phyloP scores from a whole-genome alignment of 2,797 vertebrate genomes.

The Bucorvus abyssinicus region DNA sequence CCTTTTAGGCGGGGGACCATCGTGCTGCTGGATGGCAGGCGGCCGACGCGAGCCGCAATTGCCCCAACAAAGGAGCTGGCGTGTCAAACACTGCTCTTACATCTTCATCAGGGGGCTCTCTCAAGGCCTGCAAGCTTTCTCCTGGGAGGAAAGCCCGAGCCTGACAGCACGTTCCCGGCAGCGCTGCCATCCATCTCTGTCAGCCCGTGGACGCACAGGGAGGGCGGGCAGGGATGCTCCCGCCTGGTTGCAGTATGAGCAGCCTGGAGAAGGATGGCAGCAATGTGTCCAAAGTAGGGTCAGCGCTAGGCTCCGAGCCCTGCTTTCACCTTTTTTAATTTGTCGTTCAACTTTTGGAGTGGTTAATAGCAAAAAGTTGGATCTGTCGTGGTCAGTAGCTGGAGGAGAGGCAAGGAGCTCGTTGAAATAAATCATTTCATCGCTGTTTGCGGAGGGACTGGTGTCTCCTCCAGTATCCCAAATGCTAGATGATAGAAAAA shows the following conservation, averaged over 20 bases:
- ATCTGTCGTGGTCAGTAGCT: fast-evolving
- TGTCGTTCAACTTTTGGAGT: neutral
- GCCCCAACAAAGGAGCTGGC: constrained; percentile 1
- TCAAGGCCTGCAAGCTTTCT: neutral
- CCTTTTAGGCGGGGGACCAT: fast-evolving
- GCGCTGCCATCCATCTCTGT: constrained; percentile 18
- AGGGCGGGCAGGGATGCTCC: neutral
- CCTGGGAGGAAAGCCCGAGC: neutral
- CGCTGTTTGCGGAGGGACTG: neutral
- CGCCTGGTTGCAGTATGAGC: fast-evolving
- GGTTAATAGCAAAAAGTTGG: neutral
- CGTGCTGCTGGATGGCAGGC: neutral
- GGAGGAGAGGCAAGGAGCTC: neutral
- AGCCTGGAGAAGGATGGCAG: neutral
- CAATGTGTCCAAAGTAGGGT: neutral
- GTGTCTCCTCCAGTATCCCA: neutral
- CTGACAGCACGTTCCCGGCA: neutral
- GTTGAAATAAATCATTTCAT: neutral
- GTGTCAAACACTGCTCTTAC: constrained; percentile 17
- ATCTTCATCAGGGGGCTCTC: constrained; percentile 13
- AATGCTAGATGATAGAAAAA: neutral
- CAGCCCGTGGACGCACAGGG: neutral
- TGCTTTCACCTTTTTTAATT: neutral
- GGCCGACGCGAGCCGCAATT: neutral
- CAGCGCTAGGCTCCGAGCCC: neutral